A percentile compares a stretch with the other conserved stretches of the same genome.
Conservation (phyloP, 2,797 vertebrate species). For the Takifugu rubripes region DNA sequence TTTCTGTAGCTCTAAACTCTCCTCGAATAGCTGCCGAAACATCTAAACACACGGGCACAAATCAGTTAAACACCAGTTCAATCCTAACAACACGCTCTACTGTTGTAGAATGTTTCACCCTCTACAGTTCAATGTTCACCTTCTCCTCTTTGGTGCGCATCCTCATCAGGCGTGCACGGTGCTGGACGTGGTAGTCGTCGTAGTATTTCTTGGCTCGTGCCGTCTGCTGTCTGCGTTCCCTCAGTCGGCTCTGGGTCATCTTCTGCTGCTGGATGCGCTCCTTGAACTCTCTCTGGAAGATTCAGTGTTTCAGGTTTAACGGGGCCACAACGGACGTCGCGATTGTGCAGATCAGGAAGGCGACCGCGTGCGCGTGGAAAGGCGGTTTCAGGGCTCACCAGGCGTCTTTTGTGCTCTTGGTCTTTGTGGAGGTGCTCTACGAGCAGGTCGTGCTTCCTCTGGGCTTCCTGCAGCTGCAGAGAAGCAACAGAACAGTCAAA, state of each 20-base stretch:
- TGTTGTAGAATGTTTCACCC: no score
- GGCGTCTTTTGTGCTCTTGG: constrained; percentile 83
- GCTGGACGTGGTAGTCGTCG: constrained; percentile 85
- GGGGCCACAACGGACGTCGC: background rate
- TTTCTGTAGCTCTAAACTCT: constrained; percentile 90
- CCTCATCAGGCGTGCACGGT: constrained; percentile 84
- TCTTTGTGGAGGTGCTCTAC: constrained; percentile 82
- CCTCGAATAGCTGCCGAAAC: constrained; percentile 91
- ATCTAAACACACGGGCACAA: constrained; percentile 68
- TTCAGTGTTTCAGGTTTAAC: background rate
- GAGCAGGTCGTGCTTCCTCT: constrained; percentile 86
- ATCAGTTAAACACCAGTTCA: background rate
- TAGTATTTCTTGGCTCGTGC: constrained; percentile 87
- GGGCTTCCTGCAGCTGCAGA: constrained; percentile 83
- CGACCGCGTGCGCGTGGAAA: background rate
- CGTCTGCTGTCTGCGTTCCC: constrained; percentile 84
- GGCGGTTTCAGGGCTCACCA: constrained; percentile 74
- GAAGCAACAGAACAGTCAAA: background rate
- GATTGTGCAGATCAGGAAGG: background rate
- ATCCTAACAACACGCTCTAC: no score
- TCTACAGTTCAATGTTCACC: constrained; percentile 61
- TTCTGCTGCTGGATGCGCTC: constrained; percentile 84
- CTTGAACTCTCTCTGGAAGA: constrained; percentile 78
- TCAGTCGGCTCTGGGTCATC: constrained; percentile 79
- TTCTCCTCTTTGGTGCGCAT: constrained; percentile 87